Percentiles rank a stretch among this genome's conserved stretches.
Evolutionary conservation across 1,140 invertebrate genomes (phyloP).

Genomic region (Bombus affinis): DNA sequence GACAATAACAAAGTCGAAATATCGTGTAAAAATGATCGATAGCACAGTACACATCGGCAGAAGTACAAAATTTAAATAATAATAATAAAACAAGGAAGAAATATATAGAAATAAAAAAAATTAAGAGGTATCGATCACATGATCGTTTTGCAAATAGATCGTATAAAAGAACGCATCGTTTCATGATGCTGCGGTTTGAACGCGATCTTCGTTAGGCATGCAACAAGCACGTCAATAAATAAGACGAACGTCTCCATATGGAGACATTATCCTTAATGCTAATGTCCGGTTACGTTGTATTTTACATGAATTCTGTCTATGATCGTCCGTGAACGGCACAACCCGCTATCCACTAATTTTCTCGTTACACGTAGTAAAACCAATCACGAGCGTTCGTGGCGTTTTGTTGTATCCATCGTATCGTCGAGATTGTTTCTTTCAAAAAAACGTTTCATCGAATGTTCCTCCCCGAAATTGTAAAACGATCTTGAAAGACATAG

Average conservation of each 20-base stretch:
- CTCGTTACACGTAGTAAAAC: not conserved
- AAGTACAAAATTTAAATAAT: slow-evolving; percentile 16
- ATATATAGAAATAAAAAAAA: not conserved
- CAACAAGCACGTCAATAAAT: slow-evolving; percentile 30
- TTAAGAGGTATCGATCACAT: slow-evolving; percentile 7
- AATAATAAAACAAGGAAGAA: not conserved
- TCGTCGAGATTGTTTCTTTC: not conserved
- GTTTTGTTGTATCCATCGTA: not conserved
- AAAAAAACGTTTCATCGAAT: not conserved
- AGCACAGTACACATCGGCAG: not conserved
- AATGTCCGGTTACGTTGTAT: slow-evolving; percentile 7
- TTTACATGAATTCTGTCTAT: not conserved
- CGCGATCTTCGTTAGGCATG: slow-evolving; percentile 29
- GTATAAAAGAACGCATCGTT: slow-evolving; percentile 4
- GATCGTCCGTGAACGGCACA: not conserved
- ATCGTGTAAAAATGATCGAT: slow-evolving; percentile 7
- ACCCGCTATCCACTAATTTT: not conserved
- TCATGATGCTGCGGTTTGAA: not conserved
- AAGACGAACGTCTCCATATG: slow-evolving; percentile 3
- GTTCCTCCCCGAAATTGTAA: not conserved
- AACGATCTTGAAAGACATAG: not conserved
- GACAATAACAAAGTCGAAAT: not conserved
- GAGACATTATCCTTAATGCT: slow-evolving; percentile 14
- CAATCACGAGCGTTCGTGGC: not conserved
- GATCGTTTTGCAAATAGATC: not conserved